Evolutionary conservation across 30 jellyfish, hydroid and myxozoan genomes (phyloP), one percentile per base, ranked within the genome.

Genomic region (Hydractinia echinata): DNA sequence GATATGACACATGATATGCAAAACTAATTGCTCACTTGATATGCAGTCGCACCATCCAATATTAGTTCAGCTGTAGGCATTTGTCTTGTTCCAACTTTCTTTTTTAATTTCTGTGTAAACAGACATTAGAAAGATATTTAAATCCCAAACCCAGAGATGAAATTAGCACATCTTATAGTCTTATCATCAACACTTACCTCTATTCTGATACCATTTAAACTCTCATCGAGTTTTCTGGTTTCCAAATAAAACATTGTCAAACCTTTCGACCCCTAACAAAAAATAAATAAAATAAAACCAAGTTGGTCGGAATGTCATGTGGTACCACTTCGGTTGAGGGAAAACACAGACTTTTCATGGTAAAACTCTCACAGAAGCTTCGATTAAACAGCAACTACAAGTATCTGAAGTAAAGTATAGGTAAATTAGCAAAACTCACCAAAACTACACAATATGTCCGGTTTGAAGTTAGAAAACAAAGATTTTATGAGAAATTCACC

Each of bases 61-160:
- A 89, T 78, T 16, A 89, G 67, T 76, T 89, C 97, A 10, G 94
- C 97, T 44, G 97, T 89, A 18, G 97, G 95, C 67, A 89, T 76
- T 79, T 89, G 97, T 20, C 97, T 72, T 7, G 97, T 89, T 6
- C 97, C 97, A 16, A 89, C 93, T 66, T 89, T 89, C 55, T 89
- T 89, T 78, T 89, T 89, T 44, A 89, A 84, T 58, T 85, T 85
- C 82, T 62, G 53, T 5, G 20, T 0, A 30, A 30, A 30, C 2
- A 30, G 44, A 48, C 20, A n/a, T 39, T 55, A 44, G 5, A 55
- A n/a, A 5, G 5, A 51, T 44, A 76, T 10, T 44, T 6, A 51
- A 76, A 7, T 16, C 2, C 1, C 8, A 51, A 30, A 18, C 4
- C 10, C n/a, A 48, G 0, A 72, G 8, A 9, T 16, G 13, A 72